A percentile compares a stretch with the other conserved stretches of the same genome.
phyloP scores from a whole-genome alignment of 1,140 invertebrate species.

The Atta texana region DNA sequence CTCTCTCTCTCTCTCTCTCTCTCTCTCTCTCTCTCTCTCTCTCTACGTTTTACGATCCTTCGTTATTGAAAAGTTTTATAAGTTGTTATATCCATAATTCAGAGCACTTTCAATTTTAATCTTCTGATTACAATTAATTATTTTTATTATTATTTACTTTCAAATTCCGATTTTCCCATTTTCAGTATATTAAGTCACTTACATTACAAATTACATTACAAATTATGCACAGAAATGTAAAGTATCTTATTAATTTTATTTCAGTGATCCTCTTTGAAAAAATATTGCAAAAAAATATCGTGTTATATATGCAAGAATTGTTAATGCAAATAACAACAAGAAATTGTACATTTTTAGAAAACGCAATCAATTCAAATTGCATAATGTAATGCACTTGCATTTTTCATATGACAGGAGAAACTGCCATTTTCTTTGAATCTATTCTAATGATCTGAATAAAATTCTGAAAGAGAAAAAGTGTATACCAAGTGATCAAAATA shows the following conservation, averaged over 20 bases:
- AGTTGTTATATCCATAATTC: neutral
- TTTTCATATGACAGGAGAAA: neutral
- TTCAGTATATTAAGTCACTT: neutral
- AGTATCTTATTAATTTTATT: neutral
- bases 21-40: neutral
- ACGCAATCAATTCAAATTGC: neutral
- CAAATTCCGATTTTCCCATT: neutral
- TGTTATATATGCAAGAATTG: neutral
- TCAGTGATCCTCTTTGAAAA: neutral
- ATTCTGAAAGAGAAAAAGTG: neutral
- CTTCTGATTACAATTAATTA: neutral
- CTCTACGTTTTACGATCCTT: neutral
- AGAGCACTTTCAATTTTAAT: neutral
- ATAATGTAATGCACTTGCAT: neutral
- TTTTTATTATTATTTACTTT: neutral
- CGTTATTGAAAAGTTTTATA: neutral
- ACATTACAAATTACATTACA: neutral
- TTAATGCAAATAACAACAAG: neutral
- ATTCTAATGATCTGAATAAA: neutral
- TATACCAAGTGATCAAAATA: neutral
- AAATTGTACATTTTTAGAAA: neutral
- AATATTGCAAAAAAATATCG: neutral
- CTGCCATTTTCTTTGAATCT: neutral
- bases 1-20: too few relatives aligned
- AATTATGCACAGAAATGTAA: neutral